phyloP scores from a whole-genome alignment of 35 echinoderm and acorn worm species.

The Lytechinus pictus region DNA sequence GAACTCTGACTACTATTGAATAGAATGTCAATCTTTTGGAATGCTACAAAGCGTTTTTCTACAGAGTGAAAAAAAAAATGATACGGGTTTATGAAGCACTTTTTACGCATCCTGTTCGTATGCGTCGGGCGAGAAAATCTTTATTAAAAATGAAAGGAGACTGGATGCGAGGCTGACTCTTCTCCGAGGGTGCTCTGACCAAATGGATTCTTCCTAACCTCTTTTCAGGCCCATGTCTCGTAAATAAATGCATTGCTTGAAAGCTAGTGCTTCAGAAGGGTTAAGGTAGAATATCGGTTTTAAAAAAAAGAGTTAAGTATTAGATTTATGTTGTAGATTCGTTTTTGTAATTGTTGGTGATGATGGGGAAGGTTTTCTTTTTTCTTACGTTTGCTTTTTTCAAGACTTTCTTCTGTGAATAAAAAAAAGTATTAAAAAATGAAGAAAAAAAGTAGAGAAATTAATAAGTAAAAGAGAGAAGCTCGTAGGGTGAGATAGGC shows the following conservation, averaged over 20 bases:
- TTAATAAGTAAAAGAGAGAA: slow-evolving; percentile 23
- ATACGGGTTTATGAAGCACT: not conserved
- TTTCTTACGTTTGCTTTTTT: slow-evolving; percentile 31
- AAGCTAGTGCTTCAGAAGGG: not conserved
- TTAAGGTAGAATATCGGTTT: not conserved
- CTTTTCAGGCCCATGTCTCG: not conserved
- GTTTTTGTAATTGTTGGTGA: slow-evolving; percentile 38
- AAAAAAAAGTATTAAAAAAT: slow-evolving; percentile 25
- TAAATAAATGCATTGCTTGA: not conserved
- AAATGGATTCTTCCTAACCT: not conserved
- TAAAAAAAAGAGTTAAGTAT: not conserved
- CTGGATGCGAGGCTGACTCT: not conserved
- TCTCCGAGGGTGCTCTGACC: not conserved
- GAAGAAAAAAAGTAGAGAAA: slow-evolving; percentile 35
- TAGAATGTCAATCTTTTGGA: not conserved
- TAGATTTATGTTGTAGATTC: not conserved
- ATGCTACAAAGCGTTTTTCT: not conserved
- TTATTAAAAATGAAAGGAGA: not conserved
- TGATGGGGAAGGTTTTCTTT: slow-evolving; percentile 25
- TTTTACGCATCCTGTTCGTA: not conserved
- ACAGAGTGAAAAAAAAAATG: not conserved
- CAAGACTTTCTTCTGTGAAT: slow-evolving; percentile 36
- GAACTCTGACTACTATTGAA: not conserved
- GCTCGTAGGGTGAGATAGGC: not conserved
- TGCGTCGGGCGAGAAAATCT: not conserved